These are phyloP conservation scores for Taenioides sp. DNA, from an alignment of 2,797 vertebrate species.

Conservation along the genomic window DNA sequence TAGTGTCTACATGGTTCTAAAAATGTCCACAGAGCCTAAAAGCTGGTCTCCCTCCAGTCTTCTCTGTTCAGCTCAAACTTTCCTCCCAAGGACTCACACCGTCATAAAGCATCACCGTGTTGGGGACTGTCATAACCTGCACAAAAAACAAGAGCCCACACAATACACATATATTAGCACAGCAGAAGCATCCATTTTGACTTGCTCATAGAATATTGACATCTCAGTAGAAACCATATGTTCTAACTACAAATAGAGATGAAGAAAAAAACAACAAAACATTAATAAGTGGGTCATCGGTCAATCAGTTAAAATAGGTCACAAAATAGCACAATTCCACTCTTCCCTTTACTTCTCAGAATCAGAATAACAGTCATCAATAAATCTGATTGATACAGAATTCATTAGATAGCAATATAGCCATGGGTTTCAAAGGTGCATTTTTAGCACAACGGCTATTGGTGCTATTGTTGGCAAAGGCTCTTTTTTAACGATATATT, in stretches of 20 bases:
- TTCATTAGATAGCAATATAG: no score
- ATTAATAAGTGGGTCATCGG: neutral
- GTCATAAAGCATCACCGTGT: conserved; percentile 75
- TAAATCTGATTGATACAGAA: neutral
- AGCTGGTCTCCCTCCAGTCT: conserved; percentile 64
- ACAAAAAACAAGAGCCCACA: conserved; percentile 24
- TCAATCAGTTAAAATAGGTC: neutral
- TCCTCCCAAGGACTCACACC: conserved; percentile 41
- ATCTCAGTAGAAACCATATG: neutral
- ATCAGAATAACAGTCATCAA: neutral
- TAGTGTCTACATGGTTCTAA: conserved; percentile 39
- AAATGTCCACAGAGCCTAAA: conserved; percentile 52
- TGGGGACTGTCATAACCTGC: conserved; percentile 70
- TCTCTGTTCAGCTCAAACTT: conserved; percentile 47
- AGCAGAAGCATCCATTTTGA: neutral
- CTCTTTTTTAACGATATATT: no score
- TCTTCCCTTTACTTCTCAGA: neutral
- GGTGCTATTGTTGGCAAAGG: no score
- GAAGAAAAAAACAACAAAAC: neutral
- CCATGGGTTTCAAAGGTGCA: no score
- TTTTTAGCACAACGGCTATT: no score
- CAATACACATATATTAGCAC: neutral
- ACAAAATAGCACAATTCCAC: no score
- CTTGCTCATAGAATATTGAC: neutral
- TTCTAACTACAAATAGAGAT: neutral